Evolutionary conservation across 2,888 invertebrate species (phyloP).

Genomic region (Ptilodon capucinus): DNA sequence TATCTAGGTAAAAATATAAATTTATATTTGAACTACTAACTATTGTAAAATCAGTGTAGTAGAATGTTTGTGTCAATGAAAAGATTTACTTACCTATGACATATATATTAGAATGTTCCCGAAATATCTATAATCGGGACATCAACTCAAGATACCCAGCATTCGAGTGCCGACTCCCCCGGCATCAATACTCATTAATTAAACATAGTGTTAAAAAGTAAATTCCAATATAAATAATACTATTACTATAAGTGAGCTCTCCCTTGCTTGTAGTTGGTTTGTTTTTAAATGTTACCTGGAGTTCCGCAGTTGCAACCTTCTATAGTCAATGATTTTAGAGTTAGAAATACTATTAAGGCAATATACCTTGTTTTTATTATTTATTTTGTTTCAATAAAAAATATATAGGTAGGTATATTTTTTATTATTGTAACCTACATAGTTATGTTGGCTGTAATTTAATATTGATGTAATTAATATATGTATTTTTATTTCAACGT

Average conservation of each 20-base stretch:
- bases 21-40: background rate
- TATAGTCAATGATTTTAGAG: constrained; percentile 79
- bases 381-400: constrained; percentile 81
- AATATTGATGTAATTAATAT: constrained; percentile 83
- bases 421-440: constrained; percentile 82
- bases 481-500: constrained; percentile 82
- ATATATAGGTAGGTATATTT: constrained; percentile 82
- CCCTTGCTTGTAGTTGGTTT: constrained; percentile 79
- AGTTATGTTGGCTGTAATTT: constrained; percentile 83
- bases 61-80: background rate
- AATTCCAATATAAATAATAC: constrained; percentile 79
- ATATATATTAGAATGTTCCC: background rate
- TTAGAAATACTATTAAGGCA: constrained; percentile 75
- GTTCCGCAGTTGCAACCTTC: constrained; percentile 68
- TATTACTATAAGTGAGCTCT: constrained; percentile 74
- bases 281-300: constrained; percentile 77
- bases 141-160: background rate
- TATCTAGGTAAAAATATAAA: constrained; percentile 10
- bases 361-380: constrained; percentile 81
- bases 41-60: too few species aligned
- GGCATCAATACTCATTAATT: constrained; percentile 67
- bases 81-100: background rate
- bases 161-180: constrained; percentile 49
- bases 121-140: background rate
- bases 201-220: constrained; percentile 76